Evolutionary conservation across 2,888 invertebrate genomes (phyloP).

Genomic region (Spisula subtruncata): DNA sequence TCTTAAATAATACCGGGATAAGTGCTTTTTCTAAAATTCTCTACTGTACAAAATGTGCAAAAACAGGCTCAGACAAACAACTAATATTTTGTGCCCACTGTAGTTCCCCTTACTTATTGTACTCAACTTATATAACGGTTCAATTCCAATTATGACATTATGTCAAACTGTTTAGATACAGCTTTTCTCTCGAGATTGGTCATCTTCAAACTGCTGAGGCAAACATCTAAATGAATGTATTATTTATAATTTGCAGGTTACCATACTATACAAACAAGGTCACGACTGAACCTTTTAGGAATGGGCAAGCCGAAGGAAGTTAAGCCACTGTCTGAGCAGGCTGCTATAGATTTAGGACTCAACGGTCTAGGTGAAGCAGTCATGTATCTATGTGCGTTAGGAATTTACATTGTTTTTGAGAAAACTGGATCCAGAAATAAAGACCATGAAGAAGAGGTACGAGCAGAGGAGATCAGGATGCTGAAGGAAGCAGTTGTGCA

Average conservation of each 20-base stretch:
- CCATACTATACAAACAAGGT: slow-evolving; percentile 57
- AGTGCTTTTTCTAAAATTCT: no score
- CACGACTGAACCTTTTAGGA: slow-evolving; percentile 49
- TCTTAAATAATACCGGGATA: no score
- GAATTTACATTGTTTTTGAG: slow-evolving; percentile 59
- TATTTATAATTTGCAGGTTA: slow-evolving; percentile 50
- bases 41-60: no score
- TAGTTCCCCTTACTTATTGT: no score
- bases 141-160: no score
- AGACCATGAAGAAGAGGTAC: slow-evolving; percentile 44
- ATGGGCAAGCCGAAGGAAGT: slow-evolving; percentile 63
- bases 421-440: slow-evolving; percentile 32
- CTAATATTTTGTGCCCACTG: no score
- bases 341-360: slow-evolving; percentile 66
- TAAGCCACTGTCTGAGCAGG: slow-evolving; percentile 58
- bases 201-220: no score
- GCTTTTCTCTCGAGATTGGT: no score
- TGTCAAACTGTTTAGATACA: no score
- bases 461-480: slow-evolving; percentile 53
- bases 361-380: slow-evolving; percentile 64
- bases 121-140: no score
- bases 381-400: slow-evolving; percentile 56
- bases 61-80: no score
- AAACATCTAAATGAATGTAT: no score
- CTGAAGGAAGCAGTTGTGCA: slow-evolving; percentile 52